phyloP scores from a whole-genome alignment of 1,140 invertebrate genomes.

The Atta colombica region DNA sequence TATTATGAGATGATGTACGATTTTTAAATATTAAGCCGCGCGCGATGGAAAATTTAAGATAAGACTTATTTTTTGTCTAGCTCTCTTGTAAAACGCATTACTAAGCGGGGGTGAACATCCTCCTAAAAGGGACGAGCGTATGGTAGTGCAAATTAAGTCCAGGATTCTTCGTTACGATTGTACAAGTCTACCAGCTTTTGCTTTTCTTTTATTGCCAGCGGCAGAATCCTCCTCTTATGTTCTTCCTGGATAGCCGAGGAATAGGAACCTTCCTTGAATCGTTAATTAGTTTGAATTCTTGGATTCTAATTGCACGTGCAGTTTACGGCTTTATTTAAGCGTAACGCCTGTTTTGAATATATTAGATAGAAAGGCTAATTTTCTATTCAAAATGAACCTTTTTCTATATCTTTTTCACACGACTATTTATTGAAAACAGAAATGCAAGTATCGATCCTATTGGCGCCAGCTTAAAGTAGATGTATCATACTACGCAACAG shows the following conservation, averaged over 20 bases:
- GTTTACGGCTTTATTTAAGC: conserved; percentile 73
- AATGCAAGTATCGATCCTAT: conserved; percentile 29
- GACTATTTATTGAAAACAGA: conserved; percentile 41
- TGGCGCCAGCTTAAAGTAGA: conserved; percentile 38
- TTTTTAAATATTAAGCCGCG: conserved; percentile 20
- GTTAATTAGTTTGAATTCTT: conserved; percentile 73
- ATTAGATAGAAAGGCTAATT: not conserved
- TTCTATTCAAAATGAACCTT: not conserved
- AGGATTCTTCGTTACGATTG: conserved; percentile 71
- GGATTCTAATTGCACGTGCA: conserved; percentile 68
- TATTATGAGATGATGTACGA: conserved; percentile 29
- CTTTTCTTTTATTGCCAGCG: conserved; percentile 68
- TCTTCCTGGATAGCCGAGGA: conserved; percentile 59
- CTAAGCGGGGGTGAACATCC: conserved; percentile 56
- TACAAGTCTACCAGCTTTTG: conserved; percentile 57
- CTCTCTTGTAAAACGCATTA: conserved; percentile 46
- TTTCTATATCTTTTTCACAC: not conserved
- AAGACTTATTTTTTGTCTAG: conserved; percentile 60
- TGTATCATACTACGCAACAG: not conserved
- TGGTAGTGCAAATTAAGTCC: conserved; percentile 69
- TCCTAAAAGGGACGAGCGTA: conserved; percentile 17
- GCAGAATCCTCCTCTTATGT: conserved; percentile 38
- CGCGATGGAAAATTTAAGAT: conserved; percentile 40
- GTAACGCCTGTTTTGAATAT: not conserved
- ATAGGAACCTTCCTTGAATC: conserved; percentile 67